These are phyloP conservation scores for Pungitius pungitius DNA, from an alignment of 2,113 vertebrate species.

Conservation along the genomic window DNA sequence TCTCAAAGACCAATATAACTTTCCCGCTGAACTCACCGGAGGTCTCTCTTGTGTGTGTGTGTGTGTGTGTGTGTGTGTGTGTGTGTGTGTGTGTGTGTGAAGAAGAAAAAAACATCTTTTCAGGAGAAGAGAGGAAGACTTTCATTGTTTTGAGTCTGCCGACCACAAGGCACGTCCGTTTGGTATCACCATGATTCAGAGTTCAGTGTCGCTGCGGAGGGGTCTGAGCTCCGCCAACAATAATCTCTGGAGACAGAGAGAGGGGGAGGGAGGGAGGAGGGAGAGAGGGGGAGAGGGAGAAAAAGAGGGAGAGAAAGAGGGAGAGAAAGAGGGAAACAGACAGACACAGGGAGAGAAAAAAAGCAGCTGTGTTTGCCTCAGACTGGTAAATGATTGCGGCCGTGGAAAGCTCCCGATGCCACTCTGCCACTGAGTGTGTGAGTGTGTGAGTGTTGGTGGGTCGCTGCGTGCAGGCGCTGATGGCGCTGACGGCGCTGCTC, in stretches of 20 bases:
- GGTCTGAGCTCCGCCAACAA: constrained; percentile 19
- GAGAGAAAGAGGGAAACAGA: no score
- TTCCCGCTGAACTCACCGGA: background rate
- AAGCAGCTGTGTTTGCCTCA: constrained; percentile 27
- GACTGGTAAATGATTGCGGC: constrained; percentile 24
- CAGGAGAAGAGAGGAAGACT: constrained; percentile 35
- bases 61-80: background rate
- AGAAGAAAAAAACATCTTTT: constrained; percentile 12
- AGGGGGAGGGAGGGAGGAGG: no score
- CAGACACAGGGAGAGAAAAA: no score
- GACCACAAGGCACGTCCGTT: background rate
- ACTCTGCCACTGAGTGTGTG: background rate
- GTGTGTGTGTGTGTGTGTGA: constrained; percentile 12
- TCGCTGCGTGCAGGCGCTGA: no score
- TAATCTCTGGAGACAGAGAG: background rate
- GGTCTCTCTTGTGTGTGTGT: constrained; percentile 21
- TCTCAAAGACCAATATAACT: background rate
- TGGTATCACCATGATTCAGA: constrained; percentile 7
- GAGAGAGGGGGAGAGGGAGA: no score
- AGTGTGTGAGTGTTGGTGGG: no score
- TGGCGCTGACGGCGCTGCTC: no score
- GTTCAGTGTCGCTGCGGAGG: constrained; percentile 1
- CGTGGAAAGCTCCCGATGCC: background rate
- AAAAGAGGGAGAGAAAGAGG: background rate
- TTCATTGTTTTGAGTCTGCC: constrained; percentile 38